phyloP scores from a whole-genome alignment of 2,113 vertebrate species.

The Benitochromis conjunctus region DNA sequence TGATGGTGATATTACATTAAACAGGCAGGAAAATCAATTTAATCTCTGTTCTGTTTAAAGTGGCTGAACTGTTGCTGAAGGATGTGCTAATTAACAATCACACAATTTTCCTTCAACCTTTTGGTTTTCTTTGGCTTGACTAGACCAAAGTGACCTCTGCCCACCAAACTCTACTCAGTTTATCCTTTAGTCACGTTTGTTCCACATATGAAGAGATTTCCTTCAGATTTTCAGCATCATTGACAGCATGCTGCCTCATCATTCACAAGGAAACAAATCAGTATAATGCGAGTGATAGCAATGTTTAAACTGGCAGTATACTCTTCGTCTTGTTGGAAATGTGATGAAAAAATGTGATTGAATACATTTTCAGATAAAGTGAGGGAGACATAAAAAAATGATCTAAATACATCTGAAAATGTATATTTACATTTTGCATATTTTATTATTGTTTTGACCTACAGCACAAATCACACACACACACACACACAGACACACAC shows the following conservation, averaged over 20 bases:
- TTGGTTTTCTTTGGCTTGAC: neutral
- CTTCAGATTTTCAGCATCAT: neutral
- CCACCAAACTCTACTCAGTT: neutral
- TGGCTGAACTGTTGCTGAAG: neutral
- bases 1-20: neutral
- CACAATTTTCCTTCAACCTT: neutral
- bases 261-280: neutral
- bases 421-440: neutral
- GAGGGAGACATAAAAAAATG: neutral
- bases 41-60: neutral
- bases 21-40: neutral
- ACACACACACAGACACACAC: too few species aligned
- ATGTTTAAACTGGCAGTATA: neutral
- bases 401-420: neutral
- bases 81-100: neutral
- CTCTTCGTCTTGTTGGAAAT: neutral
- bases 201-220: neutral
- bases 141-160: neutral
- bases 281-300: neutral
- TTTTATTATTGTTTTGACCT: neutral
- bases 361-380: rapidly evolving
- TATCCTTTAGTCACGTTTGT: neutral
- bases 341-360: neutral
- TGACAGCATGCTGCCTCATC: rapidly evolving
- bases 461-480: too few species aligned